These are phyloP conservation scores for Hyles lineata DNA, from an alignment of 2,888 invertebrate genomes.

Conservation along the genomic window DNA sequence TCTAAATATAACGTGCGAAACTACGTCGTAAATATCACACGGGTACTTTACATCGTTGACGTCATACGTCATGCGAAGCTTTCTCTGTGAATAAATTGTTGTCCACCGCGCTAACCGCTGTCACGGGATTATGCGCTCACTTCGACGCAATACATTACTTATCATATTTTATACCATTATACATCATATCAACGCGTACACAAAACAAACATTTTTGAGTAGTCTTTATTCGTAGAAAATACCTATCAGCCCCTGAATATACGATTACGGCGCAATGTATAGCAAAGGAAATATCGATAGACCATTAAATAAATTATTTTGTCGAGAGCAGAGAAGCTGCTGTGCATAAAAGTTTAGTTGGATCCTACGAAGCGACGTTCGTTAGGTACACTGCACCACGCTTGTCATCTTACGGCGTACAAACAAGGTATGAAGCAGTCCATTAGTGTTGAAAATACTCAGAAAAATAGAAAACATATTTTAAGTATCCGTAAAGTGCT, in stretches of 20 bases:
- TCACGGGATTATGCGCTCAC: slow-evolving; percentile 61
- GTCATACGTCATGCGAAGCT: slow-evolving; percentile 54
- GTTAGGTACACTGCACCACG: slow-evolving; percentile 47
- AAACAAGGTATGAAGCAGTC: slow-evolving; percentile 64
- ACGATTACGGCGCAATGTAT: neutral
- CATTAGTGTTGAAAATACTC: slow-evolving; percentile 58
- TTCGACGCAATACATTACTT: slow-evolving; percentile 51
- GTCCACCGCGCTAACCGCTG: slow-evolving; percentile 55
- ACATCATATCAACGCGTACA: neutral
- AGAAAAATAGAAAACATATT: slow-evolving; percentile 47
- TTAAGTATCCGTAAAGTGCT: slow-evolving; percentile 34
- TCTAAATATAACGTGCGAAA: slow-evolving; percentile 17
- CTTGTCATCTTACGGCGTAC: slow-evolving; percentile 53
- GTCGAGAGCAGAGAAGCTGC: slow-evolving; percentile 30
- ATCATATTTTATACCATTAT: slow-evolving; percentile 48
- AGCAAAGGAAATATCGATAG: slow-evolving; percentile 28
- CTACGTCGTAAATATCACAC: slow-evolving; percentile 20
- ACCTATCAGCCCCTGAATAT: neutral
- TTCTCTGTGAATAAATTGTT: slow-evolving; percentile 63
- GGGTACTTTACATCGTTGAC: slow-evolving; percentile 30
- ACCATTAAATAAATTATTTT: slow-evolving; percentile 35
- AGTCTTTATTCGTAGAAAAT: neutral
- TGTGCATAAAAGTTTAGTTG: slow-evolving; percentile 40
- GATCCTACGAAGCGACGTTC: slow-evolving; percentile 45
- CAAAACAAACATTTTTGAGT: neutral